Conservation (phyloP, 2,888 invertebrate species). For the Dione juno region DNA sequence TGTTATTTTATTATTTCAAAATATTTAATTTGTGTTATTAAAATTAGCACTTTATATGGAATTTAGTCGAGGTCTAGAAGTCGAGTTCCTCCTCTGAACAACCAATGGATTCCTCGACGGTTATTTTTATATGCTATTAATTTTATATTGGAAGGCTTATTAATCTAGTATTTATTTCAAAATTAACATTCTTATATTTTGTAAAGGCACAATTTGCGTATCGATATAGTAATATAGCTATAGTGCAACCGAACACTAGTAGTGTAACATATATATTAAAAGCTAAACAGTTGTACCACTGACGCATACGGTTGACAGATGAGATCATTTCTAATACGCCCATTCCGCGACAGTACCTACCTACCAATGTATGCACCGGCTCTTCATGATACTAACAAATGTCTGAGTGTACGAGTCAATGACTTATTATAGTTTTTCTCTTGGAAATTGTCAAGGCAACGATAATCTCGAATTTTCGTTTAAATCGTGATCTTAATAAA, state of each 20-base stretch:
- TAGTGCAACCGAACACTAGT: neutral
- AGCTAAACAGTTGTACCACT: constrained; percentile 22
- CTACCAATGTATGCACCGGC: constrained; percentile 13
- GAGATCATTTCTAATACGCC: constrained; percentile 40
- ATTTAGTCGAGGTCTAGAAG: too few species aligned
- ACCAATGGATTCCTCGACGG: too few species aligned
- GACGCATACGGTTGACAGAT: constrained; percentile 40
- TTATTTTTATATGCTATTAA: too few species aligned
- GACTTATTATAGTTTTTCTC: constrained; percentile 6
- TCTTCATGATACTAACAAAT: neutral
- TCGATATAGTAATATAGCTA: neutral
- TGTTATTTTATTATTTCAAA: too few species aligned
- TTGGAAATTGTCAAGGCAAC: constrained; percentile 1
- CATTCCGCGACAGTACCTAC: constrained; percentile 29
- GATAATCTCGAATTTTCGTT: neutral
- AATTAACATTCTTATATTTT: neutral
- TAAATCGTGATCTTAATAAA: too few species aligned
- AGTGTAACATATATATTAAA: neutral
- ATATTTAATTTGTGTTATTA: too few species aligned
- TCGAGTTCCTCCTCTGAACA: too few species aligned
- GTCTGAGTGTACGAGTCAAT: constrained; percentile 5
- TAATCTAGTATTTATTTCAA: neutral
- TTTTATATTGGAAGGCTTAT: too few species aligned
- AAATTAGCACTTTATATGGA: too few species aligned
- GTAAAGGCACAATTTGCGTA: neutral